Evolutionary conservation across 2,113 vertebrate species (phyloP).

Genomic region (Cairina moschata): DNA sequence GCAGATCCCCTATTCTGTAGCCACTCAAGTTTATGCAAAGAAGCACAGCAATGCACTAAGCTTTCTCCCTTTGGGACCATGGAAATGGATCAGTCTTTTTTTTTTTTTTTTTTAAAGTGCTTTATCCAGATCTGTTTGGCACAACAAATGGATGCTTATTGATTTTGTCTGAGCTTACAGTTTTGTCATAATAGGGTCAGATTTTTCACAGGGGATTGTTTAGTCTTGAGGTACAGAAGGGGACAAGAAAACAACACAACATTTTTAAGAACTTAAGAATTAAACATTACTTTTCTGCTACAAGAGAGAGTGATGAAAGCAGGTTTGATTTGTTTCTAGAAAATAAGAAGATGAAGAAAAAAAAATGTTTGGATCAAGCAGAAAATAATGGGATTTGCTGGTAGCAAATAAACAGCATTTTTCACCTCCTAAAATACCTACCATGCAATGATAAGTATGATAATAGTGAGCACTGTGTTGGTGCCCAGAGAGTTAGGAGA

Average conservation of each 20-base stretch:
- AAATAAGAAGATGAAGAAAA: neutral
- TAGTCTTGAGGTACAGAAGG: neutral
- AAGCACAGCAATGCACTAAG: neutral
- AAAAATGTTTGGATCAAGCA: neutral
- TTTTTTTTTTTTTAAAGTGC: conserved; percentile 10
- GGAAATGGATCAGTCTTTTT: neutral
- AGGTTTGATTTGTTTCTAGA: neutral
- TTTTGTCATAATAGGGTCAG: neutral
- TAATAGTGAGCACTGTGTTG: neutral
- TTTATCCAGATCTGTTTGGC: conserved; percentile 24
- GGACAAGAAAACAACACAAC: neutral
- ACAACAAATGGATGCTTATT: neutral
- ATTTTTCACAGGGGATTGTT: conserved; percentile 31
- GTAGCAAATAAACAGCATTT: neutral
- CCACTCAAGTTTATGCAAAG: neutral
- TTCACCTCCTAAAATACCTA: conserved; percentile 20
- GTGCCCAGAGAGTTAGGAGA: neutral
- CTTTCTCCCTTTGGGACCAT: neutral
- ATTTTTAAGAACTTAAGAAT: conserved; percentile 6
- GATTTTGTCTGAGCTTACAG: neutral
- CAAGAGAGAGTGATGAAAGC: neutral
- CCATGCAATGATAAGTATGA: neutral
- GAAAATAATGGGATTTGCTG: neutral
- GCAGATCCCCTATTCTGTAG: neutral
- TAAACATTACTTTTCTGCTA: neutral